Evolutionary conservation across 1,140 invertebrate genomes (phyloP), one percentile per base, ranked within the genome.

Genomic region (Drosophila nigromelanica): DNA sequence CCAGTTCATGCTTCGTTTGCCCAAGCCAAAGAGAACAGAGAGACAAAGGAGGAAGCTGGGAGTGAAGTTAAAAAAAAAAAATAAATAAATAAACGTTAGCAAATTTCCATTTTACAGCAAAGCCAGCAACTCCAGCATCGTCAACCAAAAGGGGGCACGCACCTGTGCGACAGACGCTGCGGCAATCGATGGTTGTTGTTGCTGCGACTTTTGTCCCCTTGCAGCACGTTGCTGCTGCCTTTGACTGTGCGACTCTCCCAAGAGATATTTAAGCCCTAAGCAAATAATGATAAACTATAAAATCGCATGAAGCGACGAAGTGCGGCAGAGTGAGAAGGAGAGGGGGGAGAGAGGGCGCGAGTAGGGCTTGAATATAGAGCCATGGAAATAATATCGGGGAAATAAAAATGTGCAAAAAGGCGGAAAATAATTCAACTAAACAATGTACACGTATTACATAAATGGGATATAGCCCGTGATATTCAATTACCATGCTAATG

Each of bases 201-300:
- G 61, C 56, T 59, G 50, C 47, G 58, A 67, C 60, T 24, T 43
- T 42, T 55, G n/a, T 45, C 27, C 35, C 48, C 59, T 24, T 58
- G 67, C 54, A n/a, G 11, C 37, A 24, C 12, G 62, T 14, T 60
- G 50, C 68, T 51, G 59, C 37, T 55, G 42, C 56, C 64, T 73
- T 61, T 60, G 66, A 55, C 42, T 61, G 37, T 40, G 54, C 64
- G 12, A 82, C 73, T 89, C 78, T 82, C 76, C 72, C 76, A 50
- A 59, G 83, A 87, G 83, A 83, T 89, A 58, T 58, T 58, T 58
- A 89, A 89, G 73, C 82, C 67, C 80, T 89, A 89, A 67, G 85
- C 83, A 87, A 87, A 87, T 87, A 89, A 89, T 87, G 83, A 89
- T 89, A 87, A 87, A 87, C 83, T 87, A 87, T 87, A 87, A 87